Conservation (phyloP, 2,888 invertebrate genomes). For the Pseudococcus jackbeardsleyi region DNA sequence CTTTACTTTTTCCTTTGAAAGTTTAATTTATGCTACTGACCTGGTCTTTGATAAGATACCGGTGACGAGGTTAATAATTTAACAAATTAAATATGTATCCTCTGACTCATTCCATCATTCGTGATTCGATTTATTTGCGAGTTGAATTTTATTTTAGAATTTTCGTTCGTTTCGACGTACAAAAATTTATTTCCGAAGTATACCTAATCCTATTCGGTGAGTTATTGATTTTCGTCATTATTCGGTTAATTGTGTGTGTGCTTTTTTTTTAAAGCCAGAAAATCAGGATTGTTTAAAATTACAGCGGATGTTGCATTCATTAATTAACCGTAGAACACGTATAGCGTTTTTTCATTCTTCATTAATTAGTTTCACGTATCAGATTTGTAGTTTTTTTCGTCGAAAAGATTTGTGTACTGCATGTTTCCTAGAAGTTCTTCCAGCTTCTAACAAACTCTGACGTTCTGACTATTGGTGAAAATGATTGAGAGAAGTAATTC, state of each 20-base stretch:
- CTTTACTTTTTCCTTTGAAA: not conserved
- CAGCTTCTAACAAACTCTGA: no score
- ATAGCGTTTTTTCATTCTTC: not conserved
- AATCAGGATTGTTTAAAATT: not conserved
- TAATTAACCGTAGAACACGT: not conserved
- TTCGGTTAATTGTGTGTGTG: not conserved
- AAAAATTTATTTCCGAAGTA: not conserved
- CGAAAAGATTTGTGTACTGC: not conserved
- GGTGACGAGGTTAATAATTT: not conserved
- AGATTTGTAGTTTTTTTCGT: not conserved
- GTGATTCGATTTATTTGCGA: slow-evolving; percentile 5
- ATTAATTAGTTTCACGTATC: not conserved
- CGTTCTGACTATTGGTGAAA: no score
- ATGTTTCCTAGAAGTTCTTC: not conserved
- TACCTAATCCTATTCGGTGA: not conserved
- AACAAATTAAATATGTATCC: not conserved
- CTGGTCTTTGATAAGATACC: not conserved
- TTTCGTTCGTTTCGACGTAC: not conserved
- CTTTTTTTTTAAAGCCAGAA: not conserved
- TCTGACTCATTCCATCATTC: not conserved
- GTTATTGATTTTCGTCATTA: slow-evolving; percentile 13
- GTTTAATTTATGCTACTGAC: not conserved
- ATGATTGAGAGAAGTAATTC: no score
- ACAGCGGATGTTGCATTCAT: not conserved
- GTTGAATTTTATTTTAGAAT: not conserved